Conservation (phyloP, 2,888 invertebrate genomes). For the Alsophila aescularia region DNA sequence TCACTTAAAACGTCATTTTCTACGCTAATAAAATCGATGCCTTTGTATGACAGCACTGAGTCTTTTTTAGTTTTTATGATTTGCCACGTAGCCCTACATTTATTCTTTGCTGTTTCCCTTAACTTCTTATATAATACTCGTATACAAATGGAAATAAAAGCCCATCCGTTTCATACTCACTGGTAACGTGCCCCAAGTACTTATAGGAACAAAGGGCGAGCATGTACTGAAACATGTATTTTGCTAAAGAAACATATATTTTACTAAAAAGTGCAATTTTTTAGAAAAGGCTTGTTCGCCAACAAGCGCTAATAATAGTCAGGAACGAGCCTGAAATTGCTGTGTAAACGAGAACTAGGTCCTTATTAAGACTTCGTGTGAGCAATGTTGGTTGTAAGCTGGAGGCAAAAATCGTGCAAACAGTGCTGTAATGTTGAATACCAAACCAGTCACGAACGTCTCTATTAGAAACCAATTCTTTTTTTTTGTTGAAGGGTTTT, state of each 20-base stretch:
- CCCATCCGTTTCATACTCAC: not conserved
- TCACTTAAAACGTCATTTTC: too few species aligned
- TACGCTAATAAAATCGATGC: too few species aligned
- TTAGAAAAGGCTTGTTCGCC: conserved; percentile 9
- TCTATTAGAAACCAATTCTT: too few species aligned
- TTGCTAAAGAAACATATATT: conserved; percentile 15
- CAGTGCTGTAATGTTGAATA: not conserved
- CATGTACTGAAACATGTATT: conserved; percentile 1
- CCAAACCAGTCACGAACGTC: too few species aligned
- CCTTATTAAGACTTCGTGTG: conserved; percentile 38
- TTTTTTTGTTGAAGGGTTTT: too few species aligned
- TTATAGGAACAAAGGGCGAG: not conserved
- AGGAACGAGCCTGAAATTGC: conserved; percentile 26
- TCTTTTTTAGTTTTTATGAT: too few species aligned
- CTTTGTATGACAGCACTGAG: too few species aligned
- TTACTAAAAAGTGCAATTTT: conserved; percentile 23
- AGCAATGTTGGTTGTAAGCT: conserved; percentile 18
- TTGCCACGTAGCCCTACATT: too few species aligned
- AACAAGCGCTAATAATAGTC: conserved; percentile 24
- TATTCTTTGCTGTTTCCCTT: too few species aligned
- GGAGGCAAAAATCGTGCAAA: conserved; percentile 8
- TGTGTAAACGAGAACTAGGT: conserved; percentile 30
- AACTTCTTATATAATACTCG: too few species aligned
- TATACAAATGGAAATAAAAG: not conserved
- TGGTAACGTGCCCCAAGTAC: not conserved